Evolutionary conservation across 2,888 invertebrate genomes (phyloP), one percentile per base, ranked within the genome.

Genomic region (Rotaria macrura): DNA sequence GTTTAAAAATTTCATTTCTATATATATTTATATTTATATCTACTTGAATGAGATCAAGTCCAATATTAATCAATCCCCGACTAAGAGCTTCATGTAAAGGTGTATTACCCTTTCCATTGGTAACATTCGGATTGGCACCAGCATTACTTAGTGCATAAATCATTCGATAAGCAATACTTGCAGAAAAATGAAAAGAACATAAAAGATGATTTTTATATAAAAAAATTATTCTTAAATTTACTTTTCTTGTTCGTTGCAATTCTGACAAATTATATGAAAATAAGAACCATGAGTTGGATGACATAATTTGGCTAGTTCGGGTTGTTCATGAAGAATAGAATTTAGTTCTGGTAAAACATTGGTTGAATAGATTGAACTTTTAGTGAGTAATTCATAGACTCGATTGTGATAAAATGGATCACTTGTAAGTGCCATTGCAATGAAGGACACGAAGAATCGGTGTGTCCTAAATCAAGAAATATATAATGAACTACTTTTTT

Each of bases 131-230:
- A 49, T 86, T 79, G 14, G 84, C 84, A 20, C 86, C 86, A 40
- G 86, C 86, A 57, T 86, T 86, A 47, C 84, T 84, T 38, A 86
- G 52, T 3, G 84, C 34, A 84, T 86, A 86, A 20, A 86, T 74
- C 84, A 86, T 86, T 55, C 86, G 72, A 84, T 84, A 79, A 20
- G 86, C 49, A n/a, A 86, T 23, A 38, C 86, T 86, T 43, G 17
- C 9, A 34, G 3, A 10, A 74, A 34, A 29, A 20, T 20, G 25
- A 25, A 54, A 6, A 7, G 3, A 55, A 55, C 4, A 55, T 4
- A 55, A 10, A 49, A 49, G 17, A 49, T 49, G 5, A 49, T 17
- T 49, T 14, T 49, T 49, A 2, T 49, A 49, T 49, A 10, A 14
- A 9, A 7, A 49, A 14, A 20, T 10, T n/a, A n/a, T n/a, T n/a